These are phyloP conservation scores for Coregonus suidteri DNA, from an alignment of 2,797 vertebrate species.

Conservation along the genomic window DNA sequence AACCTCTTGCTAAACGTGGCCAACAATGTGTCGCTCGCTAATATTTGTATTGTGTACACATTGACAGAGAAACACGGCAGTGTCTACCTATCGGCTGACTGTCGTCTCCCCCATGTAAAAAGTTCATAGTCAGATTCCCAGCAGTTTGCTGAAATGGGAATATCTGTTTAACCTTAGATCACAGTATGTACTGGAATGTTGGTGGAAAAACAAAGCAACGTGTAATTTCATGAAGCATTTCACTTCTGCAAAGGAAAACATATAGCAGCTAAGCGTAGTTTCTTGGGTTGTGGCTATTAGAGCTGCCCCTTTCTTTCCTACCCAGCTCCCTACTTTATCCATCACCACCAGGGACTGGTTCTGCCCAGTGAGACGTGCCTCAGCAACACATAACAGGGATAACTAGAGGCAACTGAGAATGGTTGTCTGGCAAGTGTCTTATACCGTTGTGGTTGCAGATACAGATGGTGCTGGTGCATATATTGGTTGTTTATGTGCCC, in stretches of 20 bases:
- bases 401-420: too few species aligned
- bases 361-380: constrained; percentile 5
- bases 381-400: too few species aligned
- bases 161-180: too few species aligned
- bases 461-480: too few species aligned
- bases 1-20: background rate
- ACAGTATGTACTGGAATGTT: background rate
- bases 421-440: too few species aligned
- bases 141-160: background rate
- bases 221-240: background rate
- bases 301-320: background rate
- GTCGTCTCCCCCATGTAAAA: background rate
- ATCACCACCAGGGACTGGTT: constrained; percentile 7
- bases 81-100: background rate
- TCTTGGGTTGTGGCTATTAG: background rate
- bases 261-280: background rate
- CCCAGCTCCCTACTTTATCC: background rate
- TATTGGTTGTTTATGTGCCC: too few species aligned
- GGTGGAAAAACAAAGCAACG: background rate
- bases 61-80: background rate
- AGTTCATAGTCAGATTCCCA: background rate
- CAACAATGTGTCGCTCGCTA: background rate
- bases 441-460: too few species aligned
- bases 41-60: background rate
- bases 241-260: constrained; percentile 37